Conservation (phyloP, 2,888 invertebrate genomes). For the Oeneis ivallda region DNA sequence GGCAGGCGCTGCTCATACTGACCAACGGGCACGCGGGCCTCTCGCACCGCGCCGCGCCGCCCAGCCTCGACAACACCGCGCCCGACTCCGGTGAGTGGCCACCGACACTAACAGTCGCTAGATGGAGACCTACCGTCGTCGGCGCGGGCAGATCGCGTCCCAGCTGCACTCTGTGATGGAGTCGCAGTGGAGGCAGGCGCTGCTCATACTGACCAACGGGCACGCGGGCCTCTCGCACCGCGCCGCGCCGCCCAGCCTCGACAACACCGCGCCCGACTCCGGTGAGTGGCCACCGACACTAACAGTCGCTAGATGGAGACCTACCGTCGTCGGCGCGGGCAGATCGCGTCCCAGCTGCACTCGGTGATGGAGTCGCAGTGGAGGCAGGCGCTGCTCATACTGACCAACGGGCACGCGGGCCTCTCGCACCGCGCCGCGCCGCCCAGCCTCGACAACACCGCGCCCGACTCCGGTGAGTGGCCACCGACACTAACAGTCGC, state of each 20-base stretch:
- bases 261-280: conserved; percentile 1
- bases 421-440: conserved; percentile 11
- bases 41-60: conserved; percentile 10
- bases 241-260: conserved; percentile 9
- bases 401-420: conserved; percentile 60
- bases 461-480: conserved; percentile 9
- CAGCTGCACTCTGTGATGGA: conserved; percentile 90
- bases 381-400: conserved; percentile 87
- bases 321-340: conserved; percentile 78
- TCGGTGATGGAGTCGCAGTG: conserved; percentile 90
- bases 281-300: conserved; percentile 5
- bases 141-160: conserved; percentile 86
- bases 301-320: no score
- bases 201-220: conserved; percentile 82
- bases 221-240: conserved; percentile 29
- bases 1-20: conserved; percentile 87
- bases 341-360: conserved; percentile 88
- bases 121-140: conserved; percentile 67
- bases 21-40: conserved; percentile 51
- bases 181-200: conserved; percentile 89
- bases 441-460: conserved; percentile 5
- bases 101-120: no score
- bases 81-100: conserved; percentile 7
- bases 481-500: no score
- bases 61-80: conserved; percentile 6